Conservation (phyloP, 2,888 invertebrate genomes). For the Tipula vernalis region DNA sequence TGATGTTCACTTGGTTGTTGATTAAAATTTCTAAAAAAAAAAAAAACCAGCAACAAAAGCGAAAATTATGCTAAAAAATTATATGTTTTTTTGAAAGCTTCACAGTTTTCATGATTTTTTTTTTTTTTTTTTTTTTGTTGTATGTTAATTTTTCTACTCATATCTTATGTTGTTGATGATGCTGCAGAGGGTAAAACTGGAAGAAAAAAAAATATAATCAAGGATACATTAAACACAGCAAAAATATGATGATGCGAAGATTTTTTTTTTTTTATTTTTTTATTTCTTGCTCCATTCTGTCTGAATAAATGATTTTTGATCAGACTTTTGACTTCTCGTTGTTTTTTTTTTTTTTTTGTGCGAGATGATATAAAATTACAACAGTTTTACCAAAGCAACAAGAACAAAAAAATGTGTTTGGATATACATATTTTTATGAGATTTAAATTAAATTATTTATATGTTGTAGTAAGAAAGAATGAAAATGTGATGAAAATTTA, state of each 20-base stretch:
- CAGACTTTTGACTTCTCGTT: background rate
- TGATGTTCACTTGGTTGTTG: constrained; percentile 4
- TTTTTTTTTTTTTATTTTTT: background rate
- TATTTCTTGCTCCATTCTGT: background rate
- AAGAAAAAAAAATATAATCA: background rate
- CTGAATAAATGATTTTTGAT: constrained; percentile 4
- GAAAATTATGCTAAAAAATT: background rate
- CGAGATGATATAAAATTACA: background rate
- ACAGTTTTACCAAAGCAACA: background rate
- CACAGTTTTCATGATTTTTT: background rate
- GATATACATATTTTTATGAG: background rate
- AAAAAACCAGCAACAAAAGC: background rate
- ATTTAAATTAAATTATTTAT: background rate
- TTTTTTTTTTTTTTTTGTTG: background rate
- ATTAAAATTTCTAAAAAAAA: background rate
- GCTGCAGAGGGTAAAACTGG: background rate
- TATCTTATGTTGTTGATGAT: background rate
- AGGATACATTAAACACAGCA: background rate
- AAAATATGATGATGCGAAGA: background rate
- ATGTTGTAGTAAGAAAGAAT: no score
- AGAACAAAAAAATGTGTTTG: background rate
- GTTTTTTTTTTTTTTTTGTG: background rate
- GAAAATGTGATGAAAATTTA: background rate
- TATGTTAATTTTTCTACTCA: background rate
- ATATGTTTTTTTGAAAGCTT: background rate